A percentile compares a stretch with the other conserved stretches of the same genome.
Evolutionary conservation across 2,113 vertebrate species (phyloP).

Genomic region (Collichthys lucidus): DNA sequence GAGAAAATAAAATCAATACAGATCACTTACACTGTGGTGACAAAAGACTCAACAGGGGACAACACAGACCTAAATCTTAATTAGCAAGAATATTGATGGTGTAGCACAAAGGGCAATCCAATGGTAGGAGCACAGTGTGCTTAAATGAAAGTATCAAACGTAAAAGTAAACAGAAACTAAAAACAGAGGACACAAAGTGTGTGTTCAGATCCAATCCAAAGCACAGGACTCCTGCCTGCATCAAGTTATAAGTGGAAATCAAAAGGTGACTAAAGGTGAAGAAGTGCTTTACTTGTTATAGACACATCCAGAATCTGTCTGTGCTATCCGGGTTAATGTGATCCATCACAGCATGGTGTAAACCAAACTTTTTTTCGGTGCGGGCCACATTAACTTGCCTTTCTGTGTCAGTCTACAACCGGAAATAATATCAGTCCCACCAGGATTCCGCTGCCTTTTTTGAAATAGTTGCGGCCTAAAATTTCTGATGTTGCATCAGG

Average conservation of each 20-base stretch:
- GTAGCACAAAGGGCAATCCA: conserved; percentile 55
- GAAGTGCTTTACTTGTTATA: conserved; percentile 30
- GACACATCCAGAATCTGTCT: conserved; percentile 21
- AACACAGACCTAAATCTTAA: conserved; percentile 81
- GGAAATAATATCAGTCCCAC: too few relatives aligned
- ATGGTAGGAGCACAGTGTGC: conserved; percentile 28
- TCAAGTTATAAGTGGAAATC: conserved; percentile 42
- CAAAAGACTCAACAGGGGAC: conserved; percentile 77
- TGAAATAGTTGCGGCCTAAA: too few relatives aligned
- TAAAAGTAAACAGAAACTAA: not conserved
- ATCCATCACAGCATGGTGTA: conserved; percentile 36
- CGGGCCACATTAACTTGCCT: too few relatives aligned
- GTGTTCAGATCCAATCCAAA: conserved; percentile 11
- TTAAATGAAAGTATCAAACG: conserved; percentile 41
- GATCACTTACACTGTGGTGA: conserved; percentile 81
- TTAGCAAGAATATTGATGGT: conserved; percentile 79
- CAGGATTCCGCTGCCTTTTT: too few relatives aligned
- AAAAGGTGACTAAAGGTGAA: conserved; percentile 38
- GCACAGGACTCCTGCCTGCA: not conserved
- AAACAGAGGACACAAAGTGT: not conserved
- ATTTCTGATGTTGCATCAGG: too few relatives aligned
- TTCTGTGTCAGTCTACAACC: too few relatives aligned
- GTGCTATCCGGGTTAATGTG: not conserved
- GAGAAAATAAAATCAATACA: conserved; percentile 81
- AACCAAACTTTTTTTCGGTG: too few relatives aligned